Conservation (phyloP, 2,113 vertebrate genomes). For the Laticauda laticaudata region DNA sequence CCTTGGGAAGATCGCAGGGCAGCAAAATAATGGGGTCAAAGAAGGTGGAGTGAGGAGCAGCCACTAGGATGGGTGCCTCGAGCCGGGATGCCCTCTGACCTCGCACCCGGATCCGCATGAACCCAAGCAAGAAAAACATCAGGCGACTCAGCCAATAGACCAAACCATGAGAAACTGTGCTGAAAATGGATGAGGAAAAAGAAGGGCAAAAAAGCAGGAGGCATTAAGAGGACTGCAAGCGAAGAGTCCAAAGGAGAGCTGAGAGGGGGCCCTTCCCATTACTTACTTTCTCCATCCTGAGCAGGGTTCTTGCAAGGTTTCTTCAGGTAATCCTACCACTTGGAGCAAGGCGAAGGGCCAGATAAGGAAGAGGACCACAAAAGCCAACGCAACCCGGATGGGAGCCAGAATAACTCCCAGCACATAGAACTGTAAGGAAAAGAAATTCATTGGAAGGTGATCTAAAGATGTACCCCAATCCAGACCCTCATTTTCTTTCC, state of each 20-base stretch:
- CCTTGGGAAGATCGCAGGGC: slow-evolving; percentile 74
- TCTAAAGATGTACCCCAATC: not conserved
- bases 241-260: not conserved
- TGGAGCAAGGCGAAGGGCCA: slow-evolving; percentile 82
- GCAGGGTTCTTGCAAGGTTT: slow-evolving; percentile 72
- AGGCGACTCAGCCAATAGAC: slow-evolving; percentile 75
- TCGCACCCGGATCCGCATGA: slow-evolving; percentile 79
- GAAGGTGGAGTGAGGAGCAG: slow-evolving; percentile 85
- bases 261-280: not conserved
- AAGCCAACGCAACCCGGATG: slow-evolving; percentile 67
- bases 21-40: slow-evolving; percentile 84
- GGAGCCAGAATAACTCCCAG: slow-evolving; percentile 79
- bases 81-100: slow-evolving; percentile 76
- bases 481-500: not conserved
- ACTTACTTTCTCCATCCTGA: slow-evolving; percentile 77
- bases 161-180: slow-evolving; percentile 69
- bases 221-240: not conserved
- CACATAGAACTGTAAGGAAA: slow-evolving; percentile 70
- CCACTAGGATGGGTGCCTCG: slow-evolving; percentile 83
- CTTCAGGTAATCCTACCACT: slow-evolving; percentile 73
- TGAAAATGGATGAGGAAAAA: slow-evolving; percentile 29
- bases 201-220: not conserved
- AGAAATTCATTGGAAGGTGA: not conserved
- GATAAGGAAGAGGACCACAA: slow-evolving; percentile 76
- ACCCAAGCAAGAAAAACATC: slow-evolving; percentile 80